phyloP scores from a whole-genome alignment of 2,113 vertebrate species.

The Cebidichthys violaceus region DNA sequence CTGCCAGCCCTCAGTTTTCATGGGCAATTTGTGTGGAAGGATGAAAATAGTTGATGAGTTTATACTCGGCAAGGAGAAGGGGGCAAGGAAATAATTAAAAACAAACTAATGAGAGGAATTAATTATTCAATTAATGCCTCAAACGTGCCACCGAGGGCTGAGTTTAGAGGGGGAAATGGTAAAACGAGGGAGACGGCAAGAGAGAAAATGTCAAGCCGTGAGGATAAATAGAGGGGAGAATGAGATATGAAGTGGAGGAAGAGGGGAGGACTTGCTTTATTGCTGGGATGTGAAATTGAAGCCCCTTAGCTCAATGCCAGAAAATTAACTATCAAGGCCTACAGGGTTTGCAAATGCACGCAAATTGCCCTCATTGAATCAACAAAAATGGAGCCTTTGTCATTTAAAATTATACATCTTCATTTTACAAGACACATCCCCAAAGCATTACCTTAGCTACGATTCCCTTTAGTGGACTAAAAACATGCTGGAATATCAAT shows the following conservation, averaged over 20 bases:
- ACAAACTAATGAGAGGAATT: constrained; percentile 82
- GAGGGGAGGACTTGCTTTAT: constrained; percentile 61
- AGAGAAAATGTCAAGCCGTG: constrained; percentile 71
- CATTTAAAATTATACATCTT: constrained; percentile 68
- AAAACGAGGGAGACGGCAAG: constrained; percentile 59
- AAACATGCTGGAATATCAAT: constrained; percentile 46
- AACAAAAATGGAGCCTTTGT: constrained; percentile 67
- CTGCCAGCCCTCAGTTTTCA: constrained; percentile 68
- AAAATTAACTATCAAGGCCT: constrained; percentile 74
- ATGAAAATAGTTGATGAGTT: constrained; percentile 77
- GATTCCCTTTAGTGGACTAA: constrained; percentile 34
- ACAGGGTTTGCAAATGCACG: constrained; percentile 49
- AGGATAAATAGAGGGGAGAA: constrained; percentile 70
- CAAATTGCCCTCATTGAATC: constrained; percentile 68
- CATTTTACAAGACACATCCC: constrained; percentile 43
- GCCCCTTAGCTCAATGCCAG: constrained; percentile 68
- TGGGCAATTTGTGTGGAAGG: constrained; percentile 75
- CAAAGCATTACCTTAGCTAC: constrained; percentile 56
- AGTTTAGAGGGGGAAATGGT: constrained; percentile 68
- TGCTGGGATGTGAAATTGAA: constrained; percentile 75
- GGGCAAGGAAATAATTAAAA: constrained; percentile 81
- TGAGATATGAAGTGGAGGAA: constrained; percentile 62
- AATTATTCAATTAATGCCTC: constrained; percentile 82
- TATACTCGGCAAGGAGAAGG: constrained; percentile 60
- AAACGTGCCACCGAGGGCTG: constrained; percentile 68